These are phyloP conservation scores for Asbolus verrucosus DNA, from an alignment of 1,140 invertebrate species.

Conservation along the genomic window DNA sequence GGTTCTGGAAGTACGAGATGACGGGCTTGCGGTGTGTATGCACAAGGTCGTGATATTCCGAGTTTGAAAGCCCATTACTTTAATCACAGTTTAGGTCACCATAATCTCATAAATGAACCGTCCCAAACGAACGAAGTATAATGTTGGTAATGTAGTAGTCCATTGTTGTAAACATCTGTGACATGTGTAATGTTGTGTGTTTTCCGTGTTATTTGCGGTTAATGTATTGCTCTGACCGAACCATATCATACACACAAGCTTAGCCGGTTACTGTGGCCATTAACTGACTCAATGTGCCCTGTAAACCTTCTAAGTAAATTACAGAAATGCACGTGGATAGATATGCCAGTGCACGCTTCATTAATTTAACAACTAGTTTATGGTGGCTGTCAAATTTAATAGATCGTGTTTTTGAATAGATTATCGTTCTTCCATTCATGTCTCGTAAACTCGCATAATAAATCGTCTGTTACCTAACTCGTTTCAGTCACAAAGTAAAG, in stretches of 20 bases:
- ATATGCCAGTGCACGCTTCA: slow-evolving; percentile 46
- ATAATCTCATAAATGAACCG: slow-evolving; percentile 26
- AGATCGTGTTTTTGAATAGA: slow-evolving; percentile 49
- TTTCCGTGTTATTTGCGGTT: slow-evolving; percentile 44
- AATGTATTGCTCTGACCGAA: slow-evolving; percentile 31
- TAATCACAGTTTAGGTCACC: slow-evolving; percentile 3
- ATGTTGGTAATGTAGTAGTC: slow-evolving; percentile 28
- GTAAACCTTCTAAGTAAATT: slow-evolving; percentile 47
- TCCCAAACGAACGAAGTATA: slow-evolving; percentile 21
- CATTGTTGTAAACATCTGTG: slow-evolving; percentile 43
- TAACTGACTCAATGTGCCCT: slow-evolving; percentile 35
- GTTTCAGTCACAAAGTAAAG: slow-evolving; percentile 12
- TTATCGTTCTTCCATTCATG: slow-evolving; percentile 41
- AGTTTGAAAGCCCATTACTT: slow-evolving; percentile 19
- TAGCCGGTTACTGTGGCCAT: slow-evolving; percentile 13
- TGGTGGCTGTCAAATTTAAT: slow-evolving; percentile 51
- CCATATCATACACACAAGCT: slow-evolving; percentile 37
- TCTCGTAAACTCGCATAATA: slow-evolving; percentile 23
- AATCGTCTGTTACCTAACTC: slow-evolving; percentile 21
- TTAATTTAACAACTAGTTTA: slow-evolving; percentile 52
- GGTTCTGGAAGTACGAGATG: slow-evolving; percentile 16
- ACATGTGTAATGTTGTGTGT: slow-evolving; percentile 46
- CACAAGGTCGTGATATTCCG: not conserved
- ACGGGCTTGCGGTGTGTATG: not conserved
- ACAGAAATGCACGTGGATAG: slow-evolving; percentile 43